Conservation (phyloP, 2,888 invertebrate species). For the Acronicta psi region DNA sequence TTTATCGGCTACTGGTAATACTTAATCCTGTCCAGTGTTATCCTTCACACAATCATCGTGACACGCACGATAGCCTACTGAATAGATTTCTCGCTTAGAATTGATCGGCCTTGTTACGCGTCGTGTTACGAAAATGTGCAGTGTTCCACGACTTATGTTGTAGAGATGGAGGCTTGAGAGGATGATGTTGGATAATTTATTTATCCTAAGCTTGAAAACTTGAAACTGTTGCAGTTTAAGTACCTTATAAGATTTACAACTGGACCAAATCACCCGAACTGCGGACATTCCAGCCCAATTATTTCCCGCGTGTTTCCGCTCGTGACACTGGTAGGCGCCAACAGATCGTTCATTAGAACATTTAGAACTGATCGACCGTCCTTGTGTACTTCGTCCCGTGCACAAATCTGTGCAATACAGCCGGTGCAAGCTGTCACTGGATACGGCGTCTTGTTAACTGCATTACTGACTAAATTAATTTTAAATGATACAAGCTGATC, state of each 20-base stretch:
- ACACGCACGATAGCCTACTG: constrained; percentile 43
- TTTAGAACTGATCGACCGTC: constrained; percentile 29
- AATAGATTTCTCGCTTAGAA: constrained; percentile 29
- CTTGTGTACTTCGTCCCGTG: constrained; percentile 35
- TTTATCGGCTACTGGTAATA: constrained; percentile 48
- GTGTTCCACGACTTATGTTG: neutral
- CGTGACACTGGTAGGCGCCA: constrained; percentile 24
- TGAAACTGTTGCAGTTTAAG: too few relatives aligned
- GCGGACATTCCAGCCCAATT: constrained; percentile 20
- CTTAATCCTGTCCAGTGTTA: constrained; percentile 43
- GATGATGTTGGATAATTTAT: too few relatives aligned
- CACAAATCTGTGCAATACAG: constrained; percentile 34
- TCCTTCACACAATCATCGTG: constrained; percentile 49
- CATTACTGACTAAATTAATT: constrained; percentile 48
- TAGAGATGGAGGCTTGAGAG: neutral
- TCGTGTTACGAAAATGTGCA: constrained; percentile 3
- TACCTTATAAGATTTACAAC: too few relatives aligned
- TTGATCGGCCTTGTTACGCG: constrained; percentile 26
- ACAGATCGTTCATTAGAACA: constrained; percentile 3
- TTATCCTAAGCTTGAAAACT: too few relatives aligned
- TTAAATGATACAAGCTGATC: constrained; percentile 28
- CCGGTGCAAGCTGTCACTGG: constrained; percentile 28
- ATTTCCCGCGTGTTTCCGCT: constrained; percentile 4
- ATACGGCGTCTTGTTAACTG: constrained; percentile 43
- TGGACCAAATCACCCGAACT: neutral